Evolutionary conservation across 2,797 vertebrate genomes (phyloP).

Genomic region (Rhincodon typus): DNA sequence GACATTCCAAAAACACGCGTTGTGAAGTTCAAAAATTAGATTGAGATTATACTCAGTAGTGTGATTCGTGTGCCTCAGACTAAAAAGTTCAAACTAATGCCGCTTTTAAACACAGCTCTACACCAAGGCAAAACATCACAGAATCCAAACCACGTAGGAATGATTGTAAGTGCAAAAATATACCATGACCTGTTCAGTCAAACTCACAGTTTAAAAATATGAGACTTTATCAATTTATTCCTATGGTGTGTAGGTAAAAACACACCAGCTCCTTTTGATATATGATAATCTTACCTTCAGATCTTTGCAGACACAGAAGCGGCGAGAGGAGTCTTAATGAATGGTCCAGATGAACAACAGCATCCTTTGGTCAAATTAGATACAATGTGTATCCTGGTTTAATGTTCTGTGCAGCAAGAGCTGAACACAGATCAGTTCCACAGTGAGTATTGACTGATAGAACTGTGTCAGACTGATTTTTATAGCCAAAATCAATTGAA

Average conservation of each 20-base stretch:
- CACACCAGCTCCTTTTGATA: neutral
- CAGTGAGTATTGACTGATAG: neutral
- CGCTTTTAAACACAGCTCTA: neutral
- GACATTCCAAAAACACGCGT: neutral
- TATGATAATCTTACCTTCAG: neutral
- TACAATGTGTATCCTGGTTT: neutral
- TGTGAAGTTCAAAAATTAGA: neutral
- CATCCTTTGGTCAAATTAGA: neutral
- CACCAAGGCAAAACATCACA: neutral
- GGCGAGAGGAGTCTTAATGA: neutral
- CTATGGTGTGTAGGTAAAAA: neutral
- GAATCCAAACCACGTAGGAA: neutral
- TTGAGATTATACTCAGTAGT: neutral
- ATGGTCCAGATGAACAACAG: neutral
- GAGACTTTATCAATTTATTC: no score
- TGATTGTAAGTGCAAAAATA: neutral
- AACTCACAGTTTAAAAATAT: neutral
- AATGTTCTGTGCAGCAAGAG: neutral
- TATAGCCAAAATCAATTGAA: neutral
- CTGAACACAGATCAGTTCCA: neutral
- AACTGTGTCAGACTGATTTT: neutral
- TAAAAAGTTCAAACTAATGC: neutral
- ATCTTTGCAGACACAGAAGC: neutral
- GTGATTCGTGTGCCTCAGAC: neutral
- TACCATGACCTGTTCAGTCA: no score